Evolutionary conservation across 2,797 vertebrate genomes (phyloP).

Genomic region (Sebastiscus albofasciatus): DNA sequence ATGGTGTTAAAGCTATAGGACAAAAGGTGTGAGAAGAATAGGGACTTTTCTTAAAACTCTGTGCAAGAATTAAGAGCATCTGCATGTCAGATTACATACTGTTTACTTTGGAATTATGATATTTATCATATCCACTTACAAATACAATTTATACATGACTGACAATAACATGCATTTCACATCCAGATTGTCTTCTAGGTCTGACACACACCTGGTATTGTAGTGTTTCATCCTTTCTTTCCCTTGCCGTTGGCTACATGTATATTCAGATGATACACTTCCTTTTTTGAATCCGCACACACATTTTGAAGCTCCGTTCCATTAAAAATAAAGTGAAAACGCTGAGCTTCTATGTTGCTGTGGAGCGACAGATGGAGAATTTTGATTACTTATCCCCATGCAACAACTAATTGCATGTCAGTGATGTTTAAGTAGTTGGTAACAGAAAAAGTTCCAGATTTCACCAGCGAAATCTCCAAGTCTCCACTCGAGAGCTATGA

Average conservation of each 20-base stretch:
- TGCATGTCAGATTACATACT: slow-evolving; percentile 31
- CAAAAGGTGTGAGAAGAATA: slow-evolving; percentile 58
- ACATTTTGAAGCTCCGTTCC: background rate
- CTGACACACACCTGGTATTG: background rate
- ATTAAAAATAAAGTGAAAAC: background rate
- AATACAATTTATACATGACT: background rate
- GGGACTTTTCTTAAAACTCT: background rate
- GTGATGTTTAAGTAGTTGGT: background rate
- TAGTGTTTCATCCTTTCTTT: background rate
- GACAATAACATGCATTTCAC: background rate
- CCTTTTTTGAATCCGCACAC: background rate
- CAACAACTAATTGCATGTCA: background rate
- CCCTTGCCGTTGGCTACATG: background rate
- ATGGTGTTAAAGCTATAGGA: slow-evolving; percentile 46
- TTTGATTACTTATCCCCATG: background rate
- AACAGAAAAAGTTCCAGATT: background rate
- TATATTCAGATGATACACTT: background rate
- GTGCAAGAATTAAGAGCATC: slow-evolving; percentile 45
- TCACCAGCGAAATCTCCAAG: background rate
- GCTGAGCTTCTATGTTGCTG: background rate
- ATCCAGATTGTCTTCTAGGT: background rate
- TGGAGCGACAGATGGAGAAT: background rate
- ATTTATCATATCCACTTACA: slow-evolving; percentile 10
- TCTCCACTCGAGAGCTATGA: too few relatives aligned
- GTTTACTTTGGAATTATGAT: slow-evolving; percentile 6